Evolutionary conservation across 2,888 invertebrate species (phyloP), one percentile per base, ranked within the genome.

Genomic region (Cancer borealis): DNA sequence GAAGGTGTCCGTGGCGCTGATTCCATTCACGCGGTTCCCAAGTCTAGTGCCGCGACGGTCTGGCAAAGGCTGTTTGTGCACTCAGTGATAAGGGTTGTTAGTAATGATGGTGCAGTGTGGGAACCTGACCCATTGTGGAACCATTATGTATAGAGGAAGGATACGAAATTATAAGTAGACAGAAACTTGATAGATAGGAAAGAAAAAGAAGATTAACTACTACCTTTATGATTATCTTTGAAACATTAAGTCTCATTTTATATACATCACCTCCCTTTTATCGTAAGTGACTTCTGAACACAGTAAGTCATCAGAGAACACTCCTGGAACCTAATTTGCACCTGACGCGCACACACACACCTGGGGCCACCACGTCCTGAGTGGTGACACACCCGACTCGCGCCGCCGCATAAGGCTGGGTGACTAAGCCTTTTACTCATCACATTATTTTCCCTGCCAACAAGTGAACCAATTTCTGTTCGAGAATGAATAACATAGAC

Each of bases 391-490:
- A 30, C 84, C 84, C 4, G 14, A 39, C 39, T 12, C 39, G 39
- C 84, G 14, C 14, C 39, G 12, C 3, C 39, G 12, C 84, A 3
- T 0, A 84, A 39, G 39, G 39, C 39, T 84, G 12, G 14, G 30
- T 84, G 84, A 30, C 84, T 14, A 8, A 10, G 17, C 39, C 39
- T 5, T 84, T 84, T 66, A 17, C 84, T 84, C 84, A 30, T 84
- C 84, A 39, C 84, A 84, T 30, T 84, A 84, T 39, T 84, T 84
- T 84, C 10, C 84, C 84, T 84, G 84, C 84, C 84, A 84, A 39
- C 39, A 84, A 84, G 84, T 84, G 39, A 84, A 5, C 84, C 84
- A 84, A 84, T 84, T 84, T 84, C 17, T 84, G 10, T 39, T 84
- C 39, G 39, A 14, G 84, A 30, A 84, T 39, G 84, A 84, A 84